phyloP scores from a whole-genome alignment of 2,888 invertebrate species.

The Lepas anatifera region DNA sequence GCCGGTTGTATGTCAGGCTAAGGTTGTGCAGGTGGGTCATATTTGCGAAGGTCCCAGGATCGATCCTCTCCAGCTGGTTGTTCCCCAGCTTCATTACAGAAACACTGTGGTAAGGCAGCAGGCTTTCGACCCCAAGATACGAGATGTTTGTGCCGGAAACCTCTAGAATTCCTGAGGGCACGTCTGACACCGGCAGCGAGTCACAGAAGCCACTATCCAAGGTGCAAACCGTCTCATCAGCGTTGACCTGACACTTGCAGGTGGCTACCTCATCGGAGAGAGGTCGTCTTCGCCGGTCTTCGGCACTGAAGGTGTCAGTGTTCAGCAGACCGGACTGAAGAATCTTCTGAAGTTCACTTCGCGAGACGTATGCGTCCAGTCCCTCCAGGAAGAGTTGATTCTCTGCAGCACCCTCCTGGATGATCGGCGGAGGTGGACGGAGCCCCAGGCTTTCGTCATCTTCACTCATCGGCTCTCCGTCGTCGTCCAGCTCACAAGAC shows the following conservation, averaged over 20 bases:
- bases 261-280: background rate
- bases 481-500: background rate
- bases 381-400: background rate
- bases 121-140: background rate
- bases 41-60: background rate
- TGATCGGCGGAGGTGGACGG: background rate
- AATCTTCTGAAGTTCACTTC: background rate
- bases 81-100: background rate
- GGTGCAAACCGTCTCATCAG: background rate
- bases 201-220: background rate
- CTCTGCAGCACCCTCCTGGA: background rate
- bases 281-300: background rate
- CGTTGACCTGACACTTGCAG: background rate
- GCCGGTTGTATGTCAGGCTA: background rate
- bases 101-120: background rate
- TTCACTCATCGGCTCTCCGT: background rate
- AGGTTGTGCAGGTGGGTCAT: background rate
- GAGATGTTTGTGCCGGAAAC: background rate
- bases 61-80: background rate
- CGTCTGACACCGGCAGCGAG: background rate
- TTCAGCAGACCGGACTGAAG: background rate
- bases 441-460: too few species aligned
- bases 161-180: background rate
- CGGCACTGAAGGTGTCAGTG: background rate
- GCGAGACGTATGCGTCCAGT: background rate